Base-by-base conservation (phyloP, 2,888 invertebrate species). In the Nemotelus nigrinus region DNA sequence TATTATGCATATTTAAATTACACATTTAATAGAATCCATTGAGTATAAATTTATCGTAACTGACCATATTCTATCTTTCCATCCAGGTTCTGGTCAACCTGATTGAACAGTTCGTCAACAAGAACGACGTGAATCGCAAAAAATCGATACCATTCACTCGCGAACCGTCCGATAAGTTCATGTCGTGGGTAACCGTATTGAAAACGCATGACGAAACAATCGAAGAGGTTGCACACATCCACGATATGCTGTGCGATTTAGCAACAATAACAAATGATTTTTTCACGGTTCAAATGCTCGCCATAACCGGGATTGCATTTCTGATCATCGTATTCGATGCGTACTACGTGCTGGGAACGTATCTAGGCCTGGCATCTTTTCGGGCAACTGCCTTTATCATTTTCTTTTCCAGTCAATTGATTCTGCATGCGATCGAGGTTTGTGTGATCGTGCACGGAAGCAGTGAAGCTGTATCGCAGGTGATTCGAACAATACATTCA, bases 241-340 rank as follows among this genome's bases (percentile, higher is more conserved):
- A 87, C 81, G 85, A 85, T 53, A 63, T 86, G 68, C 85, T 87
- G n/a, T 87, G 87, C 76, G 86, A 87, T 72, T 86, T 87, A 39
- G 86, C 86, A 6, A 83, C 84, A 2, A 85, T 86, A 25, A 86
- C 86, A 2, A 87, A 87, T 81, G 85, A 87, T 80, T 87, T 87
- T 79, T 87, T 87, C 47, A 85, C 87, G 58, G 85, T 86, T 78
- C 87, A 87, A 78, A 81, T 87, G 53, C 78, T 87, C 63, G 87
- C 87, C 6, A 87, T 87, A 72, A 85, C 87, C 6, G 85, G 86
- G 4, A 86, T 87, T 77, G 86, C 87, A 8, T 87, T 87, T 80
- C 80, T 87, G 3, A 87, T 87, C 68, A 86, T 87, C 57, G 86
- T 87, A 8, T 87, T 87, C 44, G 87, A 87, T 84, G 86, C 87